Evolutionary conservation across 2,888 invertebrate species (phyloP).

Genomic region (Sarcophaga variegata): DNA sequence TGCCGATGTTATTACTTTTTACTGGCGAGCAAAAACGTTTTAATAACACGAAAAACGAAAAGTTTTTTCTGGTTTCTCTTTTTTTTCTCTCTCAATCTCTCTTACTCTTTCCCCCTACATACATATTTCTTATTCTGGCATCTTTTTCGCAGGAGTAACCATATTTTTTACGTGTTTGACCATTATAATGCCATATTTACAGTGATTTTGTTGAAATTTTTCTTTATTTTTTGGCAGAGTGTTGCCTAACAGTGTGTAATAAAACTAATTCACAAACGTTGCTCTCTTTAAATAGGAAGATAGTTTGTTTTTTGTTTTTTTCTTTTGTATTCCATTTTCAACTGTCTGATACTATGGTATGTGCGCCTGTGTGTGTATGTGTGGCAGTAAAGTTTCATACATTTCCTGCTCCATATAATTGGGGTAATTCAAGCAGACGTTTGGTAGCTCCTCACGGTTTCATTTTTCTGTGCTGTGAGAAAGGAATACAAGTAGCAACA

Average conservation of each 20-base stretch:
- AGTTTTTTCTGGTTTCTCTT: background rate
- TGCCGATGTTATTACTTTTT: too few relatives aligned
- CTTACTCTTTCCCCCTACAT: background rate
- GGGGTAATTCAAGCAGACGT: conserved; percentile 46
- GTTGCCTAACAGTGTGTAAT: background rate
- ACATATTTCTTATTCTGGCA: background rate
- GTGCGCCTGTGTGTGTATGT: too few relatives aligned
- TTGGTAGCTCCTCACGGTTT: conserved; percentile 33
- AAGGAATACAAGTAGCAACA: background rate
- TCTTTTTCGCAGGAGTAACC: conserved; percentile 35
- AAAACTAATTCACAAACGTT: background rate
- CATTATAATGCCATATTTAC: conserved; percentile 37
- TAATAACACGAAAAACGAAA: background rate
- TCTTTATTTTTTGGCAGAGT: conserved; percentile 1
- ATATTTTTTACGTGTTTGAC: conserved; percentile 48
- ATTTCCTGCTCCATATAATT: conserved; percentile 39
- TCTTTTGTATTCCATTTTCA: background rate
- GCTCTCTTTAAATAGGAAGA: background rate
- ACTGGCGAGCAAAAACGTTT: background rate
- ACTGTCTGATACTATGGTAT: too few relatives aligned
- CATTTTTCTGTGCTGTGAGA: background rate
- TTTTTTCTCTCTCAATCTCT: background rate
- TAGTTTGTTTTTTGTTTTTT: background rate
- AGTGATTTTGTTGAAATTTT: conserved; percentile 24
- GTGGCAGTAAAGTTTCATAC: background rate